phyloP scores from a whole-genome alignment of 2,888 invertebrate species.

The Tanaodytes sp. region DNA sequence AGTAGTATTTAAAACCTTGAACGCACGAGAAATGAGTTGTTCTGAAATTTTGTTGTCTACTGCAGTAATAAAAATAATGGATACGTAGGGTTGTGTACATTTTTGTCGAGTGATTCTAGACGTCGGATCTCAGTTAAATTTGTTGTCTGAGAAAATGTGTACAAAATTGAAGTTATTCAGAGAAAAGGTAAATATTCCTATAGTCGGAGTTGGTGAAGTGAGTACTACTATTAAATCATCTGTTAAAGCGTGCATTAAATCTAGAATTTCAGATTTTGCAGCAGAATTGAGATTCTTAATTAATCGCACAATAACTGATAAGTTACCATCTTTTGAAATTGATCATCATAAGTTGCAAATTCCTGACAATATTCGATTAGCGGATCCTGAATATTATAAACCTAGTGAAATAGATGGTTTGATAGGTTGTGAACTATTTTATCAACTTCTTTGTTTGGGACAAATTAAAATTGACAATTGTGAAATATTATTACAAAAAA shows the following conservation, averaged over 20 bases:
- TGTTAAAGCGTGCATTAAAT: neutral
- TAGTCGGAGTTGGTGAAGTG: constrained; percentile 12
- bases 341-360: neutral
- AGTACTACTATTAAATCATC: neutral
- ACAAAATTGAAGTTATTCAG: constrained; percentile 7
- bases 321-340: constrained; percentile 3
- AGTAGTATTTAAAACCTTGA: constrained; percentile 8
- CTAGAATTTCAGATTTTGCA: neutral
- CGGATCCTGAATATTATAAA: constrained; percentile 40
- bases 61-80: constrained; percentile 12
- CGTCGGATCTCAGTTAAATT: constrained; percentile 27
- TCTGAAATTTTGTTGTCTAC: constrained; percentile 32
- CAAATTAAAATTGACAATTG: constrained; percentile 24
- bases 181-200: constrained; percentile 5
- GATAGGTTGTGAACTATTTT: constrained; percentile 43
- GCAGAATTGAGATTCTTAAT: constrained; percentile 3
- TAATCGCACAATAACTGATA: constrained; percentile 1
- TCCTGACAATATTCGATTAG: constrained; percentile 35
- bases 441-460: constrained; percentile 33
- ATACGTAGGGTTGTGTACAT: neutral
- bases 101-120: constrained; percentile 30
- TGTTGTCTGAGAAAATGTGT: constrained; percentile 20
- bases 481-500: constrained; percentile 36
- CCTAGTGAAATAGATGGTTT: constrained; percentile 39
- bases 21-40: neutral